These are phyloP conservation scores for Malacoctenus gilli DNA, from an alignment of 2,797 vertebrate genomes.

Conservation along the genomic window DNA sequence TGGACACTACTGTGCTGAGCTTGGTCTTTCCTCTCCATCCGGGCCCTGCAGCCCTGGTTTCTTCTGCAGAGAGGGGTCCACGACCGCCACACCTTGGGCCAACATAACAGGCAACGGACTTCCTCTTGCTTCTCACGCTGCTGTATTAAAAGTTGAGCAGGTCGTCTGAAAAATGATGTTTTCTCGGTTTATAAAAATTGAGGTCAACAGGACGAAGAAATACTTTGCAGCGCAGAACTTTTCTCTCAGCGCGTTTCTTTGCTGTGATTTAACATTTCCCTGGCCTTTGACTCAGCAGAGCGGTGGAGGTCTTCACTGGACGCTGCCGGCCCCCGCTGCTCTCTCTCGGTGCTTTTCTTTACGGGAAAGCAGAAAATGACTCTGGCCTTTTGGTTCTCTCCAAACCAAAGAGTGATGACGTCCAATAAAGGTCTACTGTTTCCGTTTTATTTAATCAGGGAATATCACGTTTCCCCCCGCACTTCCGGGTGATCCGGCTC, in stretches of 20 bases:
- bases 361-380: constrained; percentile 19
- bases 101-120: constrained; percentile 45
- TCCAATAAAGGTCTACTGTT: constrained; percentile 55
- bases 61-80: constrained; percentile 82
- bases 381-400: constrained; percentile 49
- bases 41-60: constrained; percentile 83
- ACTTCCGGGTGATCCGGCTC: constrained; percentile 38
- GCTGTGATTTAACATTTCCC: constrained; percentile 30
- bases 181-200: too few species aligned
- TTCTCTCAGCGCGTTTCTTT: constrained; percentile 5
- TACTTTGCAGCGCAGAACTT: constrained; percentile 5
- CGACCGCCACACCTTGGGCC: constrained; percentile 73
- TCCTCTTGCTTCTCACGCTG: constrained; percentile 13
- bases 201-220: too few species aligned
- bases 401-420: constrained; percentile 56
- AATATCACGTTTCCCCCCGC: constrained; percentile 31
- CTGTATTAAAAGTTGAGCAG: too few species aligned
- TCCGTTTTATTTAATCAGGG: constrained; percentile 71
- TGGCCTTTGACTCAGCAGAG: constrained; percentile 31
- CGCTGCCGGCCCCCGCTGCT: constrained; percentile 18
- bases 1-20: constrained; percentile 84
- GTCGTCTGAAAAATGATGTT: too few species aligned
- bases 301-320: constrained; percentile 15
- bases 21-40: constrained; percentile 80
- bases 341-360: constrained; percentile 24